Evolutionary conservation across 2,113 vertebrate species (phyloP), one percentile per base, ranked within the genome.

Genomic region (Cranoglanis bouderius): DNA sequence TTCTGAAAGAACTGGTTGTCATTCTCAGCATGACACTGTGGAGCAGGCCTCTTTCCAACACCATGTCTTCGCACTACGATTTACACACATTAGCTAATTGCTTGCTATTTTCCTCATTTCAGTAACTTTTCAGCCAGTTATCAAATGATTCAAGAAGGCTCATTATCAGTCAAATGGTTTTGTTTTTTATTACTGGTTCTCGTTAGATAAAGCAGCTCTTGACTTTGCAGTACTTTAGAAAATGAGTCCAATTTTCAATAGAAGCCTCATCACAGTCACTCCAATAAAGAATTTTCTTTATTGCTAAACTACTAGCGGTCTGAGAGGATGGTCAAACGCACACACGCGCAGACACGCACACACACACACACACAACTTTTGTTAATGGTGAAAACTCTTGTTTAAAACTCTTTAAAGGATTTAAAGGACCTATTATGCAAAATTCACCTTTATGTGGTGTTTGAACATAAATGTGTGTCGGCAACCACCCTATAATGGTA

Each of bases 11-110:
- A 38, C 18, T 51, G 38, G 19, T 63, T 78, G 40, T 78, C 59
- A 29, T 78, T 49, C 43, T 78, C 75, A 53, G 67, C 83, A 61
- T 85, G 59, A 49, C 77, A 19, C 57, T 8, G 13, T 21, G 21
- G 43, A 43, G 38, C 21, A 63, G 40, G n/a, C 43, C 21, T 61
- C 32, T 87, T 87, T 87, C 43, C 59, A 53, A 38, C 59, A 81
- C 40, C 5, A 53, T 14, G 21, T 65, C 40, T 53, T 65, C 7
- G 6, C 21, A 59, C 38, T 10, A n/a, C 3, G 74, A 65, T 65
- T 84, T 32, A 53, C 77, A 43, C 86, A 38, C 75, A 67, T 61
- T 6, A 80, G 87, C 53, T 63, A 87, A 78, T 63, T 87, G 74
- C 85, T 49, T n/a, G 57, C 74, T 80, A 32, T 57, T 61, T 80